These are phyloP conservation scores for Donacobius atricapilla DNA, from an alignment of 2,113 vertebrate genomes.

Conservation along the genomic window DNA sequence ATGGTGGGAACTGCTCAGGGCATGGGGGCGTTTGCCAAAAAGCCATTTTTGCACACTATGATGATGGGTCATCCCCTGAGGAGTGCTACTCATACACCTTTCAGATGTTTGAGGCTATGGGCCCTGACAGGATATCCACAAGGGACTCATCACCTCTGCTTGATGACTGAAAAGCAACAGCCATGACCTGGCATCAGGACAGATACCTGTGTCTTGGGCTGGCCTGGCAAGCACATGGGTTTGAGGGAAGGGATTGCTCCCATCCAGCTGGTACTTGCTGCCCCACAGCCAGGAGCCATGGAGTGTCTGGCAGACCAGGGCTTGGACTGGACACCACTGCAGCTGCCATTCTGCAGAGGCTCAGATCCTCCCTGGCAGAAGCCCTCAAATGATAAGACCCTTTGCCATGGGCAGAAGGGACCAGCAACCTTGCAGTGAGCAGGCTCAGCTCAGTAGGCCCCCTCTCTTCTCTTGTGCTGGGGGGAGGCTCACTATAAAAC, in stretches of 20 bases:
- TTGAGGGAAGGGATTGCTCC: neutral
- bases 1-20: fast-evolving
- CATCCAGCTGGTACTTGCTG: neutral
- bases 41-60: too few species aligned
- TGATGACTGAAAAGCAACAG: too few species aligned
- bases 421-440: neutral
- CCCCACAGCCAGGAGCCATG: too few species aligned
- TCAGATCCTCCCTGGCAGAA: neutral
- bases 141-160: neutral
- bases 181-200: neutral
- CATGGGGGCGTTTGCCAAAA: neutral
- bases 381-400: neutral
- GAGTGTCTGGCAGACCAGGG: neutral
- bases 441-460: neutral
- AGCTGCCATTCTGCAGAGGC: neutral
- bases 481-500: neutral
- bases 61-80: too few species aligned
- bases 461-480: neutral
- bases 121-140: too few species aligned
- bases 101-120: neutral
- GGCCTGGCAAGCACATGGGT: neutral
- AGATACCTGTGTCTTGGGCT: neutral
- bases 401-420: neutral
- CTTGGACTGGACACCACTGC: neutral
- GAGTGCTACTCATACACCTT: neutral